These are phyloP conservation scores for Sebastes miniatus DNA, from an alignment of 2,797 vertebrate genomes.

Conservation along the genomic window DNA sequence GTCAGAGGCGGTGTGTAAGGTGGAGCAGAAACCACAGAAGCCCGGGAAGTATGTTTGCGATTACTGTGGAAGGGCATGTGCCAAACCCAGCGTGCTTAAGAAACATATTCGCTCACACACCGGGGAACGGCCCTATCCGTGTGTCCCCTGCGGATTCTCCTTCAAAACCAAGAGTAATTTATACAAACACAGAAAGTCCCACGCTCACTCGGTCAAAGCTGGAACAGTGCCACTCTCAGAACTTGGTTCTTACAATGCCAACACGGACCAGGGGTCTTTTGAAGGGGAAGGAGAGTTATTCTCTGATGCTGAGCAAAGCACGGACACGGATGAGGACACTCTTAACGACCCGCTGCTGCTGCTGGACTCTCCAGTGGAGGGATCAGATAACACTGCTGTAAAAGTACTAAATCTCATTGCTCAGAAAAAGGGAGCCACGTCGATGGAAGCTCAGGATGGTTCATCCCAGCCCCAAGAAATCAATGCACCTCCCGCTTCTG, in stretches of 20 bases:
- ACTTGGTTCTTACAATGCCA: constrained; percentile 87
- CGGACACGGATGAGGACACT: constrained; percentile 96
- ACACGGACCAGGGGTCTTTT: constrained; percentile 88
- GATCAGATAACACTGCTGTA: constrained; percentile 83
- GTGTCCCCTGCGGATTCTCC: constrained; percentile 97
- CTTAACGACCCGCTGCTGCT: constrained; percentile 84
- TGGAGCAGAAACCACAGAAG: constrained; percentile 95
- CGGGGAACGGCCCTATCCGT: constrained; percentile 96
- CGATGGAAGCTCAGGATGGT: constrained; percentile 83
- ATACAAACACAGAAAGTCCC: constrained; percentile 99
- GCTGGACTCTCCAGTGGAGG: constrained; percentile 76
- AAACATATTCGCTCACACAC: constrained; percentile 99
- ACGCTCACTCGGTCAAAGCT: constrained; percentile 97
- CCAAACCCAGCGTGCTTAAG: constrained; percentile 99
- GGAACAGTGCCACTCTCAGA: constrained; percentile 93
- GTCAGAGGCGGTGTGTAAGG: constrained; percentile 88
- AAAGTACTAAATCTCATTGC: constrained; percentile 93
- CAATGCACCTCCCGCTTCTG: constrained; percentile 82
- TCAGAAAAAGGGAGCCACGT: constrained; percentile 88
- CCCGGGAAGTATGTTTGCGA: constrained; percentile 98
- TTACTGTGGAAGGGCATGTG: constrained; percentile 98
- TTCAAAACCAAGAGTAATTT: constrained; percentile 99
- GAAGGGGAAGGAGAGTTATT: constrained; percentile 94
- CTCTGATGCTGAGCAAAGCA: constrained; percentile 96
- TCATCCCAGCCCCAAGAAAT: constrained; percentile 86